Conservation (phyloP, 2,113 vertebrate genomes). For the Ranitomeya imitator region DNA sequence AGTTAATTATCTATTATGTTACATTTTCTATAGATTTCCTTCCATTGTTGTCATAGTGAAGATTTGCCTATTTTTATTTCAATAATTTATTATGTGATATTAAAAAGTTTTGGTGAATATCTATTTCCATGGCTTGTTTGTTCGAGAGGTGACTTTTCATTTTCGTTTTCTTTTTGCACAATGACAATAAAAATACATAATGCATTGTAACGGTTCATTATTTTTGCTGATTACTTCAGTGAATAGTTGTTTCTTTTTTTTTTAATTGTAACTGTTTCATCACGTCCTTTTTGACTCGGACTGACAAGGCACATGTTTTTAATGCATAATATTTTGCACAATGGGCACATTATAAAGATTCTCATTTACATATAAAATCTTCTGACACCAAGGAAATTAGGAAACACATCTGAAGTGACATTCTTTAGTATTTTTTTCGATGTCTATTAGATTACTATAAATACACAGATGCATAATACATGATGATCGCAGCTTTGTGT, state of each 20-base stretch:
- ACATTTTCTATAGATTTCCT: background rate
- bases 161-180: background rate
- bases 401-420: slow-evolving; percentile 20
- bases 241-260: slow-evolving; percentile 36
- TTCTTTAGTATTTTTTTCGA: background rate
- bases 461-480: slow-evolving; percentile 32
- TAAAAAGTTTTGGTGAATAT: slow-evolving; percentile 18
- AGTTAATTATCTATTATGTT: background rate
- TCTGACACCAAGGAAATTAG: background rate
- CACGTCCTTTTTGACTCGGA: slow-evolving; percentile 13
- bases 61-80: background rate
- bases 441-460: slow-evolving; percentile 30
- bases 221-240: slow-evolving; percentile 40
- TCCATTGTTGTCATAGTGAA: background rate
- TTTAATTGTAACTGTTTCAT: slow-evolving; percentile 31
- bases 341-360: slow-evolving; percentile 1
- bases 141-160: slow-evolving; percentile 24
- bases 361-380: slow-evolving; percentile 22
- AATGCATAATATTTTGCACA: slow-evolving; percentile 11
- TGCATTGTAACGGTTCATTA: slow-evolving; percentile 36
- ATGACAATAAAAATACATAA: slow-evolving; percentile 36
- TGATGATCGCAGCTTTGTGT: slow-evolving; percentile 17
- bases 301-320: slow-evolving; percentile 31
- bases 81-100: slow-evolving; percentile 5
- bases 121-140: slow-evolving; percentile 35